Base-by-base conservation (phyloP, 2,113 vertebrate species). In the Eonycteris spelaea region DNA sequence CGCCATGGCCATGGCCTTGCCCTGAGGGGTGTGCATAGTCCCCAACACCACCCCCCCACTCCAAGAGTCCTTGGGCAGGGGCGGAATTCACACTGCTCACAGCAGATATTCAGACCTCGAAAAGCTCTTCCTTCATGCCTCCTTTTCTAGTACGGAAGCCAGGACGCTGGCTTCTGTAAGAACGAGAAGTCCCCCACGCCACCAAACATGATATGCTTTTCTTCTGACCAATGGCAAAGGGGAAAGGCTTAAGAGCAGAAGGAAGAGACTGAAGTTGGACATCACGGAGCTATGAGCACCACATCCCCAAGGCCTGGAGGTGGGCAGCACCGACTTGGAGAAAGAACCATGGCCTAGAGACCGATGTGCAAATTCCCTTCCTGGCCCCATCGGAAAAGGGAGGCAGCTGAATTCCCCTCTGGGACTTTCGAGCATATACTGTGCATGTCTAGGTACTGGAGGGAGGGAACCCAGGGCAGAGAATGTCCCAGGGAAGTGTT, bases 351-450 rank as follows among this genome's bases (percentile, higher is more conserved):
- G 2, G 61, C 40, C 51, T 51, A 79, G 73, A 95, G 68, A 5
- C 30, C 0, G 2, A 12, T 1, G 1, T 0, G 13, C 35, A 7
- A 3, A 40, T 5, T 18, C 48, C 73, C 75, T 57, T 55, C 80
- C 45, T 4, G 30, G 53, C 7, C 28, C 15, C 9, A 1, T 11
- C 0, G 1, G 63, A 33, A 65, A 77, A 51, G 51, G 28, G 73
- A 71, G 53, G 71, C 53, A 14, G 59, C 65, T 28, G 55, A 21
- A 14, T 10, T n/a, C 15, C 33, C 21, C 6, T 65, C n/a, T 40
- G 59, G 43, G 79, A 57, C 15, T 80, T 77, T 14, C 43, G 65
- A 70, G 74, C 35, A 35, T 53, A 65, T 19, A 2, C 33, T 35
- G 26, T 6, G 19, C 18, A 33, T 16, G 22, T 68, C 38, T 35